Evolutionary conservation across 2,797 vertebrate species (phyloP).

Genomic region (Danio aesculapii): DNA sequence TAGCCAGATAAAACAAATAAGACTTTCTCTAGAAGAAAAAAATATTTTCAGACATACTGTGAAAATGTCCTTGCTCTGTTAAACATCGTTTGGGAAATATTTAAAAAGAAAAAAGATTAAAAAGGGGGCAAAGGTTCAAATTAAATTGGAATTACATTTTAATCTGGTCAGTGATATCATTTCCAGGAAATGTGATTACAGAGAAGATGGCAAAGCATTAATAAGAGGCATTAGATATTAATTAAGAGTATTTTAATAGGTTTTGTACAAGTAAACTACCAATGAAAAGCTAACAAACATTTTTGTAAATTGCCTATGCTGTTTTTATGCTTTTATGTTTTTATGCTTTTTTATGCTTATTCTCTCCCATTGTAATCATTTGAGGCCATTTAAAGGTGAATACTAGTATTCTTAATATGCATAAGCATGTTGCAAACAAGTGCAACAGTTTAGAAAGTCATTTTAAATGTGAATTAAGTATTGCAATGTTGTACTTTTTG

Average conservation of each 20-base stretch:
- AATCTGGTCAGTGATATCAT: background rate
- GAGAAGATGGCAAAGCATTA: background rate
- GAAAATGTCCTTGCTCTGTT: too few relatives aligned
- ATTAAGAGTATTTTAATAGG: background rate
- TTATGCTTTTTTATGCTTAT: background rate
- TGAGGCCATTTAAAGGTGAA: background rate
- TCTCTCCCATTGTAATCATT: background rate
- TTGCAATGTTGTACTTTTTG: slow-evolving; percentile 8
- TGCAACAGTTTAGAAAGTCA: background rate
- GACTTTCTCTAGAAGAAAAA: too few relatives aligned
- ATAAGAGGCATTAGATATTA: background rate
- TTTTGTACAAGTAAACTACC: background rate
- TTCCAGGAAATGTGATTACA: slow-evolving; percentile 8
- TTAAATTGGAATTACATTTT: slow-evolving; percentile 15
- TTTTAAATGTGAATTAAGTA: background rate
- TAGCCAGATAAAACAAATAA: too few relatives aligned
- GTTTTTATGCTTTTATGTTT: background rate
- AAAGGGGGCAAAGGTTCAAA: too few relatives aligned
- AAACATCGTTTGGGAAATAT: too few relatives aligned
- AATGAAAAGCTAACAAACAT: slow-evolving; percentile 21
- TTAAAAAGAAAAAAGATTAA: too few relatives aligned
- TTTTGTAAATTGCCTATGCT: background rate
- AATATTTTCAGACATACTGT: too few relatives aligned
- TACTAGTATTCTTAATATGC: background rate
- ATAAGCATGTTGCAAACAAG: background rate